Evolutionary conservation across 2,113 vertebrate species (phyloP).

Genomic region (Paradoxurus hermaphroditus): DNA sequence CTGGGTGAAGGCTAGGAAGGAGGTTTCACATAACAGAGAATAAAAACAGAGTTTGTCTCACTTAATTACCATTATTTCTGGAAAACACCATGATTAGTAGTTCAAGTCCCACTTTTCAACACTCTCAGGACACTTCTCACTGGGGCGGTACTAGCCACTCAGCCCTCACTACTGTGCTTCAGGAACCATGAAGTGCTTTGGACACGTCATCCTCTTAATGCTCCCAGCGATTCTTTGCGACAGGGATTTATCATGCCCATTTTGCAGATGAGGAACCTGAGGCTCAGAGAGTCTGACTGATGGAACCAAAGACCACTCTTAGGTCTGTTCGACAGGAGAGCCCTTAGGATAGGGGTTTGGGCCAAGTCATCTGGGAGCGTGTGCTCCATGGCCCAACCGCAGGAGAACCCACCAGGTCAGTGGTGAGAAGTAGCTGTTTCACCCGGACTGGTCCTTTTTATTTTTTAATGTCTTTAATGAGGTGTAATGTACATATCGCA

Average conservation of each 20-base stretch:
- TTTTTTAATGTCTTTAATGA: conserved; percentile 9
- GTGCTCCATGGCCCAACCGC: accelerated
- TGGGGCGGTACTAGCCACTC: not conserved
- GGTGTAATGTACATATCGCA: conserved; percentile 21
- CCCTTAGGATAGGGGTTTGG: not conserved
- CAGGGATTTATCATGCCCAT: not conserved
- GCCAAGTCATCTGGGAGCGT: not conserved
- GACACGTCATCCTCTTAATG: not conserved
- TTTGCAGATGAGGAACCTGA: not conserved
- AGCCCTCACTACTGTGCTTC: not conserved
- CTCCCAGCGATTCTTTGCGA: not conserved
- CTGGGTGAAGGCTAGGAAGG: not conserved
- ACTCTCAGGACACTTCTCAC: not conserved
- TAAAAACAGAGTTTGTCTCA: not conserved
- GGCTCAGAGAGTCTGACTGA: not conserved
- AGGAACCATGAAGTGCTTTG: not conserved
- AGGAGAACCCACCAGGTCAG: not conserved
- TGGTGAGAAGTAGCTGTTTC: not conserved
- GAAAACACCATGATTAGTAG: not conserved
- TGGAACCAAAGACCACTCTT: not conserved
- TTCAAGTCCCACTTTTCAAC: not conserved
- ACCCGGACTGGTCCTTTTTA: conserved; percentile 51
- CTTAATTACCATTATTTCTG: not conserved
- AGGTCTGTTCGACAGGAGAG: not conserved
- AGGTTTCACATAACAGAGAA: not conserved